Percentiles rank a stretch among this genome's conserved stretches.
Conservation (phyloP, 2,888 invertebrate species). For the Neoaliturus tenellus region DNA sequence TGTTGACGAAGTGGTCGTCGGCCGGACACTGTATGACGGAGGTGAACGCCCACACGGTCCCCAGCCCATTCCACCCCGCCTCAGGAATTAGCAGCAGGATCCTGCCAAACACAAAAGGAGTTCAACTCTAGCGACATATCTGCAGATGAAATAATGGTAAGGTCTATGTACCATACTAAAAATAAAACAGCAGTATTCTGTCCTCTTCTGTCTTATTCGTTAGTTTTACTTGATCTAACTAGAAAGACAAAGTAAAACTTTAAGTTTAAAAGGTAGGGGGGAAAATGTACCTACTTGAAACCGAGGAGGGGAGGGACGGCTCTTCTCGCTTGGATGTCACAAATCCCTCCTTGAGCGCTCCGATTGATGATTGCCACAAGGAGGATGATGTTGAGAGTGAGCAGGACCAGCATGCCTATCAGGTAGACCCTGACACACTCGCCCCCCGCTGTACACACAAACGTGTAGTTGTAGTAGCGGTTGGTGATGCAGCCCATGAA, state of each 20-base stretch:
- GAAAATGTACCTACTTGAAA: constrained; percentile 76
- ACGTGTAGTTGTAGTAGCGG: constrained; percentile 80
- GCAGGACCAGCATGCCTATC: constrained; percentile 81
- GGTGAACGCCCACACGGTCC: constrained; percentile 89
- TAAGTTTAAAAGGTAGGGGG: too few relatives aligned
- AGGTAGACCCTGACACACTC: constrained; percentile 83
- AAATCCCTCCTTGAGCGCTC: constrained; percentile 87
- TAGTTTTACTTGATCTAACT: too few relatives aligned
- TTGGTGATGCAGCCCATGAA: constrained; percentile 80
- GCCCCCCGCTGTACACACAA: constrained; percentile 83
- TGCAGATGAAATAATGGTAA: too few relatives aligned
- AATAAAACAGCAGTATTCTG: too few relatives aligned
- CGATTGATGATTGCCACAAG: constrained; percentile 81
- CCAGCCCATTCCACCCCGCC: constrained; percentile 85
- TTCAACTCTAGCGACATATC: constrained; percentile 22
- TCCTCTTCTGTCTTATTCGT: too few relatives aligned
- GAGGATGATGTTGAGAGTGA: constrained; percentile 79
- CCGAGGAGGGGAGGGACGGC: constrained; percentile 84
- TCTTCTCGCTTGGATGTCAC: constrained; percentile 80
- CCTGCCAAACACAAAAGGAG: constrained; percentile 74
- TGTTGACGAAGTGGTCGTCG: constrained; percentile 81
- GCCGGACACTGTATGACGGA: constrained; percentile 81
- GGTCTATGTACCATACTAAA: too few relatives aligned
- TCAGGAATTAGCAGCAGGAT: constrained; percentile 86
- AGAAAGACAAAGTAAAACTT: too few relatives aligned